A percentile compares a stretch with the other conserved stretches of the same genome.
Evolutionary conservation across 2,888 invertebrate species (phyloP).

Genomic region (Pollenia griseotomentosa): DNA sequence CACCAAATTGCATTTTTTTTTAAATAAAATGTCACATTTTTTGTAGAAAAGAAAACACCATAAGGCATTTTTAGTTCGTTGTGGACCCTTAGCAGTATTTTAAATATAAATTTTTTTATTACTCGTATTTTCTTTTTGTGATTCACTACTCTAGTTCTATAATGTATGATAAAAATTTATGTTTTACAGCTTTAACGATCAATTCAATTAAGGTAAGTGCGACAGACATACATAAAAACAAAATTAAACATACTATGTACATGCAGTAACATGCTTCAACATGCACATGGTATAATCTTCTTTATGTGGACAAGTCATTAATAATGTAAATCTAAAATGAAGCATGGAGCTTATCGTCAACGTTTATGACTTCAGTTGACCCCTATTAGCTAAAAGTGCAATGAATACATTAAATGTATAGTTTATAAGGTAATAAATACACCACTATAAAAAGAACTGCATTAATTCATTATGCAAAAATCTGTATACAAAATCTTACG

Average conservation of each 20-base stretch:
- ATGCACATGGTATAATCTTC: slow-evolving; percentile 12
- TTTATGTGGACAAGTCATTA: slow-evolving; percentile 38
- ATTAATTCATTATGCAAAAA: neutral
- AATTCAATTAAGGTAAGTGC: slow-evolving; percentile 72
- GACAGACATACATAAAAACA: slow-evolving; percentile 10
- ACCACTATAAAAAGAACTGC: neutral
- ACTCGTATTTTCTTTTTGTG: neutral
- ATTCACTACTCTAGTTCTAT: slow-evolving; percentile 56
- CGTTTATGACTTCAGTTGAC: slow-evolving; percentile 42
- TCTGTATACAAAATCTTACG: too few species aligned
- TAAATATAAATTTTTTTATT: neutral
- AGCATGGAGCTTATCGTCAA: slow-evolving; percentile 24
- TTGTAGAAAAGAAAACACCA: too few species aligned
- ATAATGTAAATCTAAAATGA: slow-evolving; percentile 39
- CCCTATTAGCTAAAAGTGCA: slow-evolving; percentile 38
- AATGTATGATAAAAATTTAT: slow-evolving; percentile 47
- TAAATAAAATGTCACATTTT: too few species aligned
- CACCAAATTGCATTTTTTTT: too few species aligned
- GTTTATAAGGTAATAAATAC: neutral
- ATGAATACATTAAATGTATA: slow-evolving; percentile 32
- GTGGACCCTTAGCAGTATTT: neutral
- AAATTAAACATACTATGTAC: neutral
- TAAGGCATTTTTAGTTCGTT: neutral
- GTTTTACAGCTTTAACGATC: slow-evolving; percentile 65
- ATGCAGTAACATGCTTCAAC: slow-evolving; percentile 28